Conservation (phyloP, 2,797 vertebrate genomes). For the Botia almorhae region DNA sequence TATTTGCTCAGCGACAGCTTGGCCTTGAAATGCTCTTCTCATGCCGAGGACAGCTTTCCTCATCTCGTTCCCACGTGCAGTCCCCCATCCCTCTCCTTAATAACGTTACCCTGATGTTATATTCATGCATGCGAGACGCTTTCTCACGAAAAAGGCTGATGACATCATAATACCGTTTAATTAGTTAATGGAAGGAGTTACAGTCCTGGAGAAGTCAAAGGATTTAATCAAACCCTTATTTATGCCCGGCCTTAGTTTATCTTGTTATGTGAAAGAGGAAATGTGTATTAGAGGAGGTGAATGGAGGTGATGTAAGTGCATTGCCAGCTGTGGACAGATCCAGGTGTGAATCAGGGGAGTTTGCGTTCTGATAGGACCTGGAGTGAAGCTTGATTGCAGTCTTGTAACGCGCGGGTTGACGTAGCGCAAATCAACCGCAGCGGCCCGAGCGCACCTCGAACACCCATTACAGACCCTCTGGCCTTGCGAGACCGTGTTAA, state of each 20-base stretch:
- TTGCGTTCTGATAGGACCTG: conserved; percentile 7
- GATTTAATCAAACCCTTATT: conserved; percentile 60
- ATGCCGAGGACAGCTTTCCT: conserved; percentile 17
- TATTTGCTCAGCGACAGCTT: conserved; percentile 53
- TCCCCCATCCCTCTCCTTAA: conserved; percentile 21
- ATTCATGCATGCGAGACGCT: conserved; percentile 58
- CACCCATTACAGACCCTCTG: neutral
- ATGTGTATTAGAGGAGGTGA: neutral
- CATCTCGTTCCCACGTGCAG: conserved; percentile 25
- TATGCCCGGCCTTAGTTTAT: conserved; percentile 25
- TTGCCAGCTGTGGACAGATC: conserved; percentile 7
- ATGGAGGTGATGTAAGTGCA: too few relatives aligned
- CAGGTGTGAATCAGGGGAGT: neutral
- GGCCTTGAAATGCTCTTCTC: conserved; percentile 34
- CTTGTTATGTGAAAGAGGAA: conserved; percentile 10
- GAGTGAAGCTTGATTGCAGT: conserved; percentile 18
- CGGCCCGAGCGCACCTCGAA: neutral
- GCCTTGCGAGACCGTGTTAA: neutral
- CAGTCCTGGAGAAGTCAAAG: conserved; percentile 58
- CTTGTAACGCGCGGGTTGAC: neutral
- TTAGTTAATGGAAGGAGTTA: conserved; percentile 74
- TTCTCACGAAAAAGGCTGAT: conserved; percentile 49
- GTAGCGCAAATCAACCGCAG: conserved; percentile 15
- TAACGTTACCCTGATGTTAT: conserved; percentile 60
- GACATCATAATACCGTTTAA: conserved; percentile 70